Evolutionary conservation across 2,797 vertebrate species (phyloP), one percentile per base, ranked within the genome.

Genomic region (Cephalopachus bancanus): DNA sequence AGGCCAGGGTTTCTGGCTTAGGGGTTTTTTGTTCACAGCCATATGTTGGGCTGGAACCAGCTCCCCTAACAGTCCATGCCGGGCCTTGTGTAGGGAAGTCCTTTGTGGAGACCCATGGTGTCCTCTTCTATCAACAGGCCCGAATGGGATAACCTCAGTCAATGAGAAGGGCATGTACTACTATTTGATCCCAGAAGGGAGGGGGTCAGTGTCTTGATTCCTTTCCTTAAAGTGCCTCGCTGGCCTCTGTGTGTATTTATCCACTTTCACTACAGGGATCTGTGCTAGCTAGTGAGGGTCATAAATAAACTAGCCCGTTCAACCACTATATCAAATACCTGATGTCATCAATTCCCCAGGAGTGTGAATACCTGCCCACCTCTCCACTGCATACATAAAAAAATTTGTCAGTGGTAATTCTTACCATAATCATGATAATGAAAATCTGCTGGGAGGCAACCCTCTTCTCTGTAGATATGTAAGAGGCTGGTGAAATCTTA

Each of bases 391-490:
- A 71, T 44, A 53, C 53, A n/a, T 74, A 69, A 80, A 94, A 76
- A 28, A 60, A 33, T n/a, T 78, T 59, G 78, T 92, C 55, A 83
- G n/a, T 93, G 44, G 37, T 37, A 37, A 60, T 84, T 91, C 26
- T 57, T 74, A 16, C 37, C 28, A 59, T 64, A 84, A 84, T 24
- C 53, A 89, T 4, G 55, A 71, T 55, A 60, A 93, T 33, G 72
- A 87, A 76, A 84, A 79, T 92, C 11, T 78, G 22, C 81, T 93
- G 8, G 67, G 64, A 83, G 64, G 33, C 78, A 44, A 85, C 30
- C 19, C 44, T 78, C 49, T 91, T 88, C 16, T 86, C 57, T 72
- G 49, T 79, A 72, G 62, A 60, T 22, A 33, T 33, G 17, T 33
- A 90, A 91, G 14, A 83, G 28, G 22, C n/a, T 79, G 24, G 6